A percentile compares a stretch with the other conserved stretches of the same genome.
phyloP scores from a whole-genome alignment of 1,140 invertebrate species.

The Rhysida immarginata region DNA sequence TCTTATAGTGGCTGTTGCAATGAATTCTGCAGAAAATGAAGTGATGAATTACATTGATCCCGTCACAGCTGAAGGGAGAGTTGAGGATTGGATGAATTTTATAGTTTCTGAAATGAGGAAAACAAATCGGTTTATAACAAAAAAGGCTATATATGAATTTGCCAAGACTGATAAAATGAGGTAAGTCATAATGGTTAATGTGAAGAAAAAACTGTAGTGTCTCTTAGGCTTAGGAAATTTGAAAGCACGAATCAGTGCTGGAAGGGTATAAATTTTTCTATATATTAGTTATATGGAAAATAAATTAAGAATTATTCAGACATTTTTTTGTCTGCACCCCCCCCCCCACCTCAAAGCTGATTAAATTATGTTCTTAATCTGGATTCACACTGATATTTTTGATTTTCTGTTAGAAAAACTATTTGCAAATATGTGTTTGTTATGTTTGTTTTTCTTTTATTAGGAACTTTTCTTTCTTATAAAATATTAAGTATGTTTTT shows the following conservation, averaged over 20 bases:
- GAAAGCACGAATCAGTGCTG: neutral
- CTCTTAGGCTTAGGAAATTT: neutral
- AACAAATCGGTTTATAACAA: slow-evolving; percentile 68
- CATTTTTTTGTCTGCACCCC: too few relatives aligned
- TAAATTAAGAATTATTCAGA: too few relatives aligned
- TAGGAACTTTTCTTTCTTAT: neutral
- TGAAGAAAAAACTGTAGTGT: neutral
- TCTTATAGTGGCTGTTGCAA: slow-evolving; percentile 47
- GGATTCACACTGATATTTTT: neutral
- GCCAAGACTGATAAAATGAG: slow-evolving; percentile 48
- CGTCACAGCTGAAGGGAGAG: slow-evolving; percentile 45
- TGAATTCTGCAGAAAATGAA: slow-evolving; percentile 74
- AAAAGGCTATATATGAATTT: slow-evolving; percentile 72
- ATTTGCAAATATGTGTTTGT: neutral
- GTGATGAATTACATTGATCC: slow-evolving; percentile 59
- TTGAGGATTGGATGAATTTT: slow-evolving; percentile 81
- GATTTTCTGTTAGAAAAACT: neutral
- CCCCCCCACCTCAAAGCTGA: too few relatives aligned
- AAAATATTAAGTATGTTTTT: neutral
- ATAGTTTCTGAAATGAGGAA: slow-evolving; percentile 65
- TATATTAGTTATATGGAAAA: neutral
- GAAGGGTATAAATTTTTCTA: neutral
- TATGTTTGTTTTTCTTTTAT: neutral
- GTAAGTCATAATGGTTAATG: slow-evolving; percentile 21
- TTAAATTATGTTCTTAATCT: neutral